A percentile compares a stretch with the other conserved stretches of the same genome.
phyloP scores from a whole-genome alignment of 2,113 vertebrate genomes.

The Synchiropus splendidus region DNA sequence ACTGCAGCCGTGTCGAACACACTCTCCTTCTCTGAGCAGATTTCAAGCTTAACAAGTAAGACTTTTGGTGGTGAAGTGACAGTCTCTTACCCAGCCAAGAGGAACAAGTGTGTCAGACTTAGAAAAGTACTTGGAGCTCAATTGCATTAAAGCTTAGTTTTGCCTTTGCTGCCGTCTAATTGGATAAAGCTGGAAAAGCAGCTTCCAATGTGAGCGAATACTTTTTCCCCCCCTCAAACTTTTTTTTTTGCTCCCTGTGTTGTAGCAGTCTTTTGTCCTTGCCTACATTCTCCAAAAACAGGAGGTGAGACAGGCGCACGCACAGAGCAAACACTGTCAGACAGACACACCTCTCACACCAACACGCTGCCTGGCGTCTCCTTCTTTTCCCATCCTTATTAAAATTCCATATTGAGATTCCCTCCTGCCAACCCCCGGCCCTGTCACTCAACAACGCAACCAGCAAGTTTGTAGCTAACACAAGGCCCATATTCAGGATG shows the following conservation, averaged over 20 bases:
- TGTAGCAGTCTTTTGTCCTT: constrained; percentile 56
- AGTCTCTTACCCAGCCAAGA: constrained; percentile 62
- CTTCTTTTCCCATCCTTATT: constrained; percentile 56
- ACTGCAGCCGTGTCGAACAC: constrained; percentile 8
- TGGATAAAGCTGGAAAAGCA: constrained; percentile 66
- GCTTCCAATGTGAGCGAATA: constrained; percentile 48
- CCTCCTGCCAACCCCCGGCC: constrained; percentile 59
- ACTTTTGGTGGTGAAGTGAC: constrained; percentile 58
- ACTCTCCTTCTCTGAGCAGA: constrained; percentile 32
- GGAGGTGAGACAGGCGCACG: constrained; percentile 46
- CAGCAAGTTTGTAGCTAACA: constrained; percentile 1
- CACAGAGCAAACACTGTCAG: constrained; percentile 52
- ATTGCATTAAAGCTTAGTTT: constrained; percentile 67
- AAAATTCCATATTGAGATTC: constrained; percentile 68
- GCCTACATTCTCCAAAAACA: constrained; percentile 59
- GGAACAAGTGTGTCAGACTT: constrained; percentile 66
- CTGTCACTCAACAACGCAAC: constrained; percentile 60
- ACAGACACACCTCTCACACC: constrained; percentile 61
- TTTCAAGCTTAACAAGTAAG: constrained; percentile 59
- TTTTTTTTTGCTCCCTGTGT: constrained; percentile 23
- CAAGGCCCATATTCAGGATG: no score
- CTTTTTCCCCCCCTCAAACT: constrained; percentile 13
- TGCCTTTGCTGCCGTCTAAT: constrained; percentile 62
- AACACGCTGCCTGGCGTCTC: constrained; percentile 43
- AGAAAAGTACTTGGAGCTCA: constrained; percentile 61